Conservation (phyloP, 2,888 invertebrate species). For the Dioctria rufipes region DNA sequence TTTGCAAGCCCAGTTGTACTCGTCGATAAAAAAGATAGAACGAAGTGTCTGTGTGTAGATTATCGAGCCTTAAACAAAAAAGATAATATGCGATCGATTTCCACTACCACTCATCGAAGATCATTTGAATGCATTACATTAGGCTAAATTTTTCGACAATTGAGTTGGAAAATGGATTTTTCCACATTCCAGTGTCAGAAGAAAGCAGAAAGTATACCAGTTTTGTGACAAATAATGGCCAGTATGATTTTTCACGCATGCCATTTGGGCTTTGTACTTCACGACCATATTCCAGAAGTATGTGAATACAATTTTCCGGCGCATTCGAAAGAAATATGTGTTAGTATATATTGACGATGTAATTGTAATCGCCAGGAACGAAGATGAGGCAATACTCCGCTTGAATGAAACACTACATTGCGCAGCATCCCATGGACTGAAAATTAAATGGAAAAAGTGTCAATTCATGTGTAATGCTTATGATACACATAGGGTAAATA, state of each 20-base stretch:
- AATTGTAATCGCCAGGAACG: conserved; percentile 56
- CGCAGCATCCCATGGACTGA: conserved; percentile 55
- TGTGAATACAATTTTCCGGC: neutral
- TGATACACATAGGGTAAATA: too few relatives aligned
- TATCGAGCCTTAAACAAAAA: too few relatives aligned
- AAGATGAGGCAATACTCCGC: conserved; percentile 56
- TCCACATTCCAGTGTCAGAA: too few relatives aligned
- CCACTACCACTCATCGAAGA: neutral
- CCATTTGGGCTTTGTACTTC: conserved; percentile 21
- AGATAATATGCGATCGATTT: too few relatives aligned
- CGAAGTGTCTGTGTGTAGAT: conserved; percentile 21
- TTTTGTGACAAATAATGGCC: neutral
- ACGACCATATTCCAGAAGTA: neutral
- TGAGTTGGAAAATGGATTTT: neutral
- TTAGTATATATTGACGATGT: conserved; percentile 60
- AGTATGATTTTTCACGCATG: neutral
- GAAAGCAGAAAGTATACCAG: too few relatives aligned
- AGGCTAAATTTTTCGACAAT: too few relatives aligned
- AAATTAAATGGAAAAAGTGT: conserved; percentile 59
- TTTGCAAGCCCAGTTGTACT: too few relatives aligned
- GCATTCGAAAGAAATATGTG: neutral
- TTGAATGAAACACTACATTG: conserved; percentile 52
- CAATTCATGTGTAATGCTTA: conserved; percentile 57
- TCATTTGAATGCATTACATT: neutral
- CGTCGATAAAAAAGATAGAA: neutral